phyloP scores from a whole-genome alignment of 2,888 invertebrate genomes.

The Drosophila suboccidentalis region DNA sequence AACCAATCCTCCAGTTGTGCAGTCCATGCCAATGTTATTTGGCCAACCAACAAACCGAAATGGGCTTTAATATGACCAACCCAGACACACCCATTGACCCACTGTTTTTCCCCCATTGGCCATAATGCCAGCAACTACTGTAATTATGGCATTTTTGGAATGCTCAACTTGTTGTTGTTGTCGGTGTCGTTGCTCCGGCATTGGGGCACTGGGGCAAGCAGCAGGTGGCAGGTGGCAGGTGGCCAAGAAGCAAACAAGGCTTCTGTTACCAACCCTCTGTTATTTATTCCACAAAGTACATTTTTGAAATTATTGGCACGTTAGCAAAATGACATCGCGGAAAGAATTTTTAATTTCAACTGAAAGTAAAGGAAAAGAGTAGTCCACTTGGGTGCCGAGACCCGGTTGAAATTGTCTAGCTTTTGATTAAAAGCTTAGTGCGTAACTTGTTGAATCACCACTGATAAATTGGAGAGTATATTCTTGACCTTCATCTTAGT shows the following conservation, averaged over 20 bases:
- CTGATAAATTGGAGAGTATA: background rate
- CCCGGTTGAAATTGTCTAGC: constrained; percentile 36
- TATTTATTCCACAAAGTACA: constrained; percentile 39
- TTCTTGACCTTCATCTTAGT: background rate
- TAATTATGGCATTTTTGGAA: constrained; percentile 77
- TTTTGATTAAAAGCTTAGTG: constrained; percentile 34
- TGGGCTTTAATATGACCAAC: constrained; percentile 66
- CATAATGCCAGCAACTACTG: constrained; percentile 57
- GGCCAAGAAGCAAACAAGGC: constrained; percentile 20
- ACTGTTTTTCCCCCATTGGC: background rate
- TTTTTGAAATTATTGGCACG: constrained; percentile 78
- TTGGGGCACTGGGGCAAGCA: constrained; percentile 9
- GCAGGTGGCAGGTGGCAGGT: constrained; percentile 1
- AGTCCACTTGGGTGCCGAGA: background rate
- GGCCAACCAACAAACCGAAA: constrained; percentile 74
- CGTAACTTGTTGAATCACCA: constrained; percentile 38
- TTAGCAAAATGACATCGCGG: constrained; percentile 69
- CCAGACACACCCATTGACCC: constrained; percentile 17
- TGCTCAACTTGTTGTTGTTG: constrained; percentile 43
- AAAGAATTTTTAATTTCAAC: constrained; percentile 73
- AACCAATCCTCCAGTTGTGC: background rate
- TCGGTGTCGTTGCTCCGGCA: constrained; percentile 22
- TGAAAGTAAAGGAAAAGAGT: background rate
- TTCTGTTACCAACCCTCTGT: constrained; percentile 47
- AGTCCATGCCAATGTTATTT: constrained; percentile 54